phyloP scores from a whole-genome alignment of 2,113 vertebrate genomes.

The Toxostoma redivivum region DNA sequence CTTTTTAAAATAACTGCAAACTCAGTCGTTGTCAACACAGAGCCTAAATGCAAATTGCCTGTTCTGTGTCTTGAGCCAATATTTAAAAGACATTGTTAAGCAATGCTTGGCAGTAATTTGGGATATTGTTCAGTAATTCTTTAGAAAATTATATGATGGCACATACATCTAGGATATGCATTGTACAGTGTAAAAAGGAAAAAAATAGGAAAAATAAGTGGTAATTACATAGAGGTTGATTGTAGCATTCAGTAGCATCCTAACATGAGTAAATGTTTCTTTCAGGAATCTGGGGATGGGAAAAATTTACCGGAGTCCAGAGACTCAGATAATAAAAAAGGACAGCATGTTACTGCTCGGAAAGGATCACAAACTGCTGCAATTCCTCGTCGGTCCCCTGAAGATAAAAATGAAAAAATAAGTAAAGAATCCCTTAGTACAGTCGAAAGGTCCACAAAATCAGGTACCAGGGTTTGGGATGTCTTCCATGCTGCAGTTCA shows the following conservation, averaged over 20 bases:
- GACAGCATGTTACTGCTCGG: conserved; percentile 67
- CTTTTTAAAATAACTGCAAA: not conserved
- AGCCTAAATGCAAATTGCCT: not conserved
- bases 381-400: conserved; percentile 66
- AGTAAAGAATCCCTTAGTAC: conserved; percentile 63
- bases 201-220: not conserved
- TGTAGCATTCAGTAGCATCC: not conserved
- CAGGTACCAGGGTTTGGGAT: conserved; percentile 52
- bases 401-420: conserved; percentile 77
- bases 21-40: not conserved
- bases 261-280: not conserved
- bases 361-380: conserved; percentile 65
- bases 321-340: conserved; percentile 74
- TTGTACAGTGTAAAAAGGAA: not conserved
- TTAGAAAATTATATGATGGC: not conserved
- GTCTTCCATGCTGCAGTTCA: not conserved
- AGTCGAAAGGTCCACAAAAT: conserved; percentile 69
- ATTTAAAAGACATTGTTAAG: not conserved
- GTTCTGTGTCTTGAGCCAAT: not conserved
- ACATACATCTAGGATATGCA: not conserved
- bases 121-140: not conserved
- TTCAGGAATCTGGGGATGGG: conserved; percentile 74
- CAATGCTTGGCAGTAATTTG: not conserved
- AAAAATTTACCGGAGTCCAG: conserved; percentile 65
- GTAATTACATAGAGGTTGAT: not conserved